Percentiles rank a stretch among this genome's conserved stretches.
phyloP scores from a whole-genome alignment of 2,113 vertebrate species.

The Salminus brasiliensis region DNA sequence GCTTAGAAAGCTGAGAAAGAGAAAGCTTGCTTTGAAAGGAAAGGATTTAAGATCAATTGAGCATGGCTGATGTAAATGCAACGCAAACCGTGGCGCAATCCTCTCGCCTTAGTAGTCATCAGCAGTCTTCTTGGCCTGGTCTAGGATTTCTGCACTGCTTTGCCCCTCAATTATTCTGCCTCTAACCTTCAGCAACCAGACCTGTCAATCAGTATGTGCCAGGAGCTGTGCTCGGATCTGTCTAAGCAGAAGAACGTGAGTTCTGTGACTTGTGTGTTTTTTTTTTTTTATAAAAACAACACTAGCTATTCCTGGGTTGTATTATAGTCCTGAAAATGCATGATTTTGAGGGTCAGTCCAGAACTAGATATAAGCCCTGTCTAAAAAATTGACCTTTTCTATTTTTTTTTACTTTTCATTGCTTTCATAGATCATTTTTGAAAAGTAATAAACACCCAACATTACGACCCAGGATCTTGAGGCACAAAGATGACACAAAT shows the following conservation, averaged over 20 bases:
- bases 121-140: conserved; percentile 30
- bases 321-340: too few species aligned
- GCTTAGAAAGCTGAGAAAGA: conserved; percentile 41
- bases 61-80: conserved; percentile 46
- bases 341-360: too few species aligned
- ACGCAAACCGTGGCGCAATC: conserved; percentile 10
- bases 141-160: conserved; percentile 42
- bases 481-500: too few species aligned
- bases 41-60: conserved; percentile 56
- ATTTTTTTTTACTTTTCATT: background rate
- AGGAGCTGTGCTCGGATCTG: background rate
- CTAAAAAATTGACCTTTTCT: background rate
- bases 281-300: too few species aligned
- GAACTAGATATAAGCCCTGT: background rate
- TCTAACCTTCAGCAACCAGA: conserved; percentile 22
- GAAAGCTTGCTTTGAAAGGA: conserved; percentile 36
- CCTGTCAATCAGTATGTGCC: conserved; percentile 34
- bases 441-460: too few species aligned
- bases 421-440: too few species aligned
- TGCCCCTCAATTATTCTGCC: conserved; percentile 36
- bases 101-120: conserved; percentile 58
- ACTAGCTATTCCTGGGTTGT: background rate
- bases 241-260: conserved; percentile 9
- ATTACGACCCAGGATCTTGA: too few species aligned
- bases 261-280: background rate